Evolutionary conservation across 2,888 invertebrate species (phyloP).

Genomic region (Catocala nupta): DNA sequence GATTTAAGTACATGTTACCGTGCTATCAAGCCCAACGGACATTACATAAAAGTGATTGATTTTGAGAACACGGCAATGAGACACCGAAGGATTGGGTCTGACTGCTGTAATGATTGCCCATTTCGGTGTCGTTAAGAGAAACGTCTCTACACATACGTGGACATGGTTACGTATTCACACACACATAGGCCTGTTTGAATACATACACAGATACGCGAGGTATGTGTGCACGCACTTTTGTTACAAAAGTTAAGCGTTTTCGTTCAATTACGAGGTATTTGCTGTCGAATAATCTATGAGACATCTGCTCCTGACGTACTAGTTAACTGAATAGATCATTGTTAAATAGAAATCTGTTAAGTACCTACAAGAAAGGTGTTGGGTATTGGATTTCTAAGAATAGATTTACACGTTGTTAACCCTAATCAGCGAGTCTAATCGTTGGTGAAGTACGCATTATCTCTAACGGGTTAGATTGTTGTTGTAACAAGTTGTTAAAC

Average conservation of each 20-base stretch:
- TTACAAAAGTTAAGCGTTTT: conserved; percentile 14
- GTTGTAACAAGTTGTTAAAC: too few relatives aligned
- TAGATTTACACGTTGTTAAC: too few relatives aligned
- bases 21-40: conserved; percentile 37
- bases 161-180: conserved; percentile 2
- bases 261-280: conserved; percentile 12
- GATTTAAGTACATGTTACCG: conserved; percentile 14
- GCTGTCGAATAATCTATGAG: conserved; percentile 17
- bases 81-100: conserved; percentile 57
- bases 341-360: conserved; percentile 8
- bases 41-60: conserved; percentile 59
- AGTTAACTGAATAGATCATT: conserved; percentile 18
- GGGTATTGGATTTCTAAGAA: too few relatives aligned
- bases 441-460: too few relatives aligned
- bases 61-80: conserved; percentile 49
- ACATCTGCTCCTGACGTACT: conserved; percentile 17
- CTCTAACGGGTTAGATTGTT: too few relatives aligned
- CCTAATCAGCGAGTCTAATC: too few relatives aligned
- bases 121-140: conserved; percentile 53
- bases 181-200: too few relatives aligned
- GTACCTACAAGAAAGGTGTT: too few relatives aligned
- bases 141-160: conserved; percentile 37
- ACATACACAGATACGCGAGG: too few relatives aligned
- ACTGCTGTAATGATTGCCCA: conserved; percentile 58
- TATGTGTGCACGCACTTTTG: conserved; percentile 7